Percentiles rank a stretch among this genome's conserved stretches.
These are phyloP conservation scores for Rhagonycha fulva DNA, from an alignment of 2,888 invertebrate species.

Conservation along the genomic window DNA sequence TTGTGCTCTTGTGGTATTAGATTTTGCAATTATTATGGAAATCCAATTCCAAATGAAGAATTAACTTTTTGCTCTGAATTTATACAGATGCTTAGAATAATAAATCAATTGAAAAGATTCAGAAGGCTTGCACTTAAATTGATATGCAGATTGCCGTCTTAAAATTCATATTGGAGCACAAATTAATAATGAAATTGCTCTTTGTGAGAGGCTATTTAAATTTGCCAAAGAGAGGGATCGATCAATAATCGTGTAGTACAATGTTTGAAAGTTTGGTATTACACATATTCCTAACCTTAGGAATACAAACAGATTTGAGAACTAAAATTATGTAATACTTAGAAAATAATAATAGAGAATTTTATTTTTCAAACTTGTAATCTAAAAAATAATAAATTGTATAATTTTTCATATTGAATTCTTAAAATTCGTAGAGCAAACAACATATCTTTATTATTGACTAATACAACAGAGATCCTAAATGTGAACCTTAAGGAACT, in stretches of 20 bases:
- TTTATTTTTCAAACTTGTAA: not conserved
- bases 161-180: not conserved
- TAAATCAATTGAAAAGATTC: not conserved
- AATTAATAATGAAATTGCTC: not conserved
- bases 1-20: not conserved
- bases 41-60: not conserved
- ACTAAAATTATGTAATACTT: not conserved
- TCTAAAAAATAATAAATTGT: not conserved
- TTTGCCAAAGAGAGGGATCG: not conserved
- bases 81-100: not conserved
- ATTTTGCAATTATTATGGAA: not conserved
- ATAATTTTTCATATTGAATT: not conserved
- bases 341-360: not conserved
- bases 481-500: not conserved
- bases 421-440: not conserved
- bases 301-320: not conserved
- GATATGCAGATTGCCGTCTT: not conserved
- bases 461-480: not conserved
- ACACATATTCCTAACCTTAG: not conserved
- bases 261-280: not conserved
- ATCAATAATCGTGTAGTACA: not conserved
- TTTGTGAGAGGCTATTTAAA: not conserved
- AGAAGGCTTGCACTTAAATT: not conserved
- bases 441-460: not conserved
- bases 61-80: not conserved